Conservation (phyloP, 2,888 invertebrate genomes). For the Scaptomyza tumidula region DNA sequence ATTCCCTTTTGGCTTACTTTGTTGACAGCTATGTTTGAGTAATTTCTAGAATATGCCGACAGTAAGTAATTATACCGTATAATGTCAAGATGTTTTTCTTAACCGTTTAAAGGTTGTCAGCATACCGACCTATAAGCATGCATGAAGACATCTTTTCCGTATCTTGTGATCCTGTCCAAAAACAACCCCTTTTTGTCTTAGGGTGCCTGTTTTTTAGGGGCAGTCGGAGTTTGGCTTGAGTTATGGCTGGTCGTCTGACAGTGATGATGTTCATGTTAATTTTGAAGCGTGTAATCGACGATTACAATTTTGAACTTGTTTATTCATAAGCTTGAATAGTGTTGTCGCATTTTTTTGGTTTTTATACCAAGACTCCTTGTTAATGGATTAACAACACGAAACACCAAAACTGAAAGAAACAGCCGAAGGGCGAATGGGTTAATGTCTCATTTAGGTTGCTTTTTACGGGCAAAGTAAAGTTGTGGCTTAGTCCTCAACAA, state of each 20-base stretch:
- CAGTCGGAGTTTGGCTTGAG: slow-evolving; percentile 36
- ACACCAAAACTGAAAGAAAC: slow-evolving; percentile 1
- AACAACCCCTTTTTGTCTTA: slow-evolving; percentile 27
- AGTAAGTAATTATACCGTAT: slow-evolving; percentile 23
- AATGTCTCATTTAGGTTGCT: slow-evolving; percentile 73
- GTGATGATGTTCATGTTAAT: slow-evolving; percentile 55
- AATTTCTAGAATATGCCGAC: slow-evolving; percentile 8
- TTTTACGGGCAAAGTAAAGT: slow-evolving; percentile 69
- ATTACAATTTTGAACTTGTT: slow-evolving; percentile 48
- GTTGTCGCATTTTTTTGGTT: slow-evolving; percentile 51
- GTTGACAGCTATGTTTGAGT: not conserved
- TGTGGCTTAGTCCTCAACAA: slow-evolving; percentile 51
- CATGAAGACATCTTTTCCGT: slow-evolving; percentile 15
- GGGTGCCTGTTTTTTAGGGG: slow-evolving; percentile 29
- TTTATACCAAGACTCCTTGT: slow-evolving; percentile 28
- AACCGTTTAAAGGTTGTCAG: slow-evolving; percentile 29
- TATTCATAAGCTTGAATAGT: slow-evolving; percentile 59
- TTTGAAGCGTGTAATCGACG: slow-evolving; percentile 58
- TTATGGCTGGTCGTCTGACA: slow-evolving; percentile 42
- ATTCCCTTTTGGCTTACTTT: not conserved
- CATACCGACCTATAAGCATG: slow-evolving; percentile 13
- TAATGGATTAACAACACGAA: slow-evolving; percentile 67
- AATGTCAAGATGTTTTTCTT: slow-evolving; percentile 16
- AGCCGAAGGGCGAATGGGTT: slow-evolving; percentile 34
- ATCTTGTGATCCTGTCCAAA: slow-evolving; percentile 2